Conservation (phyloP, 2,888 invertebrate species). For the Aplocera efformata region DNA sequence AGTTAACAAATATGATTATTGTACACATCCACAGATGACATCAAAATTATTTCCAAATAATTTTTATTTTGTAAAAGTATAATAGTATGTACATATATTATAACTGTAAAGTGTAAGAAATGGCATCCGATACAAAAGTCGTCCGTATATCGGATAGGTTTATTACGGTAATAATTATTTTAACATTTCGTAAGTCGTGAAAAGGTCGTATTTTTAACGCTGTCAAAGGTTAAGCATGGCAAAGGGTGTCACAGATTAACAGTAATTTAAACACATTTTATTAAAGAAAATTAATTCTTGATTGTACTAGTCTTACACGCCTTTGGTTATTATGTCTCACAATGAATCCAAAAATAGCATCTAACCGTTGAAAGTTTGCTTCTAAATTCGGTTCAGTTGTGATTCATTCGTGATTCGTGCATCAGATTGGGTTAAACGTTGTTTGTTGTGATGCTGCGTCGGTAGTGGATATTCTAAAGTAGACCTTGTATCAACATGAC, state of each 20-base stretch:
- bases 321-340: conserved; percentile 10
- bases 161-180: conserved; percentile 21
- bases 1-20: too few species aligned
- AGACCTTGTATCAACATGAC: background rate
- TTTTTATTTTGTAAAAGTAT: background rate
- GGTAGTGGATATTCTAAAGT: background rate
- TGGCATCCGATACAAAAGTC: conserved; percentile 5
- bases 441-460: too few species aligned
- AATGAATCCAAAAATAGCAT: conserved; percentile 22
- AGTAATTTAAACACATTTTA: too few species aligned
- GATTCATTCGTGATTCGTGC: conserved; percentile 26
- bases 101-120: conserved; percentile 10
- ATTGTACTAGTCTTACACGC: too few species aligned
- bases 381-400: conserved; percentile 23
- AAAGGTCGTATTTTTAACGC: conserved; percentile 7
- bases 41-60: too few species aligned
- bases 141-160: conserved; percentile 19
- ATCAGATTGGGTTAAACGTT: conserved; percentile 17
- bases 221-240: too few species aligned
- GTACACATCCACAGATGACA: too few species aligned
- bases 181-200: conserved; percentile 9
- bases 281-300: too few species aligned
- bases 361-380: conserved; percentile 12
- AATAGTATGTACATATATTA: background rate
- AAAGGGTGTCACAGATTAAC: too few species aligned